Conservation (phyloP, 2,797 vertebrate species). For the Syngnathus rostellatus region DNA sequence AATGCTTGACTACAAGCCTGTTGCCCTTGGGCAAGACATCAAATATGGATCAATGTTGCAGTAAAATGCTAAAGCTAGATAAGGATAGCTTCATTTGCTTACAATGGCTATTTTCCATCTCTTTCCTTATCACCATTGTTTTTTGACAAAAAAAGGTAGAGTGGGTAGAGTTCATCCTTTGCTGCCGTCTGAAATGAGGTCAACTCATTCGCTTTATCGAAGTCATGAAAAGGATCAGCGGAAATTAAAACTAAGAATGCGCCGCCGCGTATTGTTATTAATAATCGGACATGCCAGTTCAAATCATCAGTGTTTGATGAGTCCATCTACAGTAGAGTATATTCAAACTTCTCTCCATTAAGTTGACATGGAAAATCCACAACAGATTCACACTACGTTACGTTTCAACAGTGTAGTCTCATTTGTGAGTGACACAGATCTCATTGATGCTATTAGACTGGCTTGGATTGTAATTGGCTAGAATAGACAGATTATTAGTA, state of each 20-base stretch:
- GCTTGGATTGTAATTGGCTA: background rate
- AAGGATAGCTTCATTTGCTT: background rate
- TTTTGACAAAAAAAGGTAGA: background rate
- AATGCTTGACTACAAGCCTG: too few relatives aligned
- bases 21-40: too few relatives aligned
- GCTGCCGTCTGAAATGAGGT: too few relatives aligned
- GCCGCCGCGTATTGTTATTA: too few relatives aligned
- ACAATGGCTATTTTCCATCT: background rate
- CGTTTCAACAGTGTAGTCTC: background rate
- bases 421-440: background rate
- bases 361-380: background rate
- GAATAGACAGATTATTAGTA: background rate
- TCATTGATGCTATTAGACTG: background rate
- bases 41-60: background rate
- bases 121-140: background rate
- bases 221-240: too few relatives aligned
- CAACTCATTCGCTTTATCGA: too few relatives aligned
- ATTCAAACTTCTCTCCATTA: background rate
- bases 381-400: background rate
- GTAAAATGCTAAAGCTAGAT: background rate
- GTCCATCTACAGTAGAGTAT: background rate
- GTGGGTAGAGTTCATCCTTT: background rate
- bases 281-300: too few relatives aligned
- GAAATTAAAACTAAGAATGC: too few relatives aligned
- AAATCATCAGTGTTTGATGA: background rate